Conservation (phyloP, 2,888 invertebrate genomes). For the Mechanitis mazaeus region DNA sequence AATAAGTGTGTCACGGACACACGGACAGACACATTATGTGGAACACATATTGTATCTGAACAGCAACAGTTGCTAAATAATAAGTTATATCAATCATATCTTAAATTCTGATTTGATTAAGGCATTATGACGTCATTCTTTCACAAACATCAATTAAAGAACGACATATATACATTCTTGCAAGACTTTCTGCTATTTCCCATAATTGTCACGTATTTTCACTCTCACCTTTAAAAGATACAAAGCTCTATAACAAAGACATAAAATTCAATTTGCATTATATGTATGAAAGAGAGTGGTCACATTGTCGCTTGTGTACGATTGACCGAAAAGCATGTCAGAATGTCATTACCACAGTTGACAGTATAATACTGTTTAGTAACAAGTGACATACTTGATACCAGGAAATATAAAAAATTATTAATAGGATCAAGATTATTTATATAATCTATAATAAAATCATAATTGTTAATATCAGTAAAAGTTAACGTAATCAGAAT, state of each 20-base stretch:
- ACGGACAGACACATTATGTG: not conserved
- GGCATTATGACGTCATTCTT: not conserved
- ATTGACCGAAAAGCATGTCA: conserved; percentile 5
- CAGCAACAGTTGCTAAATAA: no score
- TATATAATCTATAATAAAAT: no score
- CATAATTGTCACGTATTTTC: conserved; percentile 14
- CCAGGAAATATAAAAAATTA: not conserved
- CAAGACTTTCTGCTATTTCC: conserved; percentile 12
- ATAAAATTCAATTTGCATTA: not conserved
- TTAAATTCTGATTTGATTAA: no score
- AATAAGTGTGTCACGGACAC: conserved; percentile 23
- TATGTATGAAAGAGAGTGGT: not conserved
- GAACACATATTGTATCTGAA: no score
- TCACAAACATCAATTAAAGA: conserved; percentile 1
- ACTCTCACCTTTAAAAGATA: not conserved
- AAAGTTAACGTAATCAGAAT: no score
- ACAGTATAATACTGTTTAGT: not conserved
- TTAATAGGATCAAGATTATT: not conserved
- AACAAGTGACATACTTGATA: not conserved
- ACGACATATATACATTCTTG: not conserved
- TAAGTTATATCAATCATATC: no score
- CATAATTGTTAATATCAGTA: no score
- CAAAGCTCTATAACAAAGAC: not conserved
- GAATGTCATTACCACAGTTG: conserved; percentile 3
- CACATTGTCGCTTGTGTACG: conserved; percentile 4